Evolutionary conservation across 2,113 vertebrate genomes (phyloP).

Genomic region (Tetrao urogallus): DNA sequence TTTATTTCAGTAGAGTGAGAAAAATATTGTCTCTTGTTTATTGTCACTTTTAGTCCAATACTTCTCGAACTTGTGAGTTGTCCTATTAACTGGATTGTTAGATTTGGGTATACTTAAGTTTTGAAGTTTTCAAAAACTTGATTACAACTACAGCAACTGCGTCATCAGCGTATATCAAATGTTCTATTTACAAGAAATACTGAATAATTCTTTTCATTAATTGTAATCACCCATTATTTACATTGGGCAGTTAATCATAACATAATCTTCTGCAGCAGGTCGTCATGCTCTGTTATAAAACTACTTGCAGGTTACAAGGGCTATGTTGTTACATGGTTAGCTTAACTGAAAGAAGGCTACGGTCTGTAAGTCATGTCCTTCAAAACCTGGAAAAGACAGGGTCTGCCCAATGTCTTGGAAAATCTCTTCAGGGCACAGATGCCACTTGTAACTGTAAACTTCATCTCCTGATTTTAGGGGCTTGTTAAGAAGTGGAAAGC

Average conservation of each 20-base stretch:
- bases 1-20: background rate
- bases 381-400: conserved; percentile 42
- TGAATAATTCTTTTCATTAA: background rate
- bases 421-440: conserved; percentile 60
- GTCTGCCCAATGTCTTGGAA: conserved; percentile 38
- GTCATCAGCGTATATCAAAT: background rate
- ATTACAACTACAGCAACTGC: background rate
- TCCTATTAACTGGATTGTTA: background rate
- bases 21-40: background rate
- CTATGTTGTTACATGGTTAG: background rate
- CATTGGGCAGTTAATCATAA: background rate
- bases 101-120: background rate
- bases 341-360: background rate
- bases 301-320: background rate
- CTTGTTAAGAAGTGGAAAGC: background rate
- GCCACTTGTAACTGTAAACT: background rate
- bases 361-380: conserved; percentile 16
- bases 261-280: background rate
- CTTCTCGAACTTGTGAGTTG: background rate
- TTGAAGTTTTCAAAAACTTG: background rate
- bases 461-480: background rate
- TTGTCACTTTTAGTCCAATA: background rate
- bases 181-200: conserved; percentile 10
- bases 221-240: background rate
- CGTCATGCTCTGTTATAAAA: background rate